These are phyloP conservation scores for Lophius piscatorius DNA, from an alignment of 2,113 vertebrate species.

Conservation along the genomic window DNA sequence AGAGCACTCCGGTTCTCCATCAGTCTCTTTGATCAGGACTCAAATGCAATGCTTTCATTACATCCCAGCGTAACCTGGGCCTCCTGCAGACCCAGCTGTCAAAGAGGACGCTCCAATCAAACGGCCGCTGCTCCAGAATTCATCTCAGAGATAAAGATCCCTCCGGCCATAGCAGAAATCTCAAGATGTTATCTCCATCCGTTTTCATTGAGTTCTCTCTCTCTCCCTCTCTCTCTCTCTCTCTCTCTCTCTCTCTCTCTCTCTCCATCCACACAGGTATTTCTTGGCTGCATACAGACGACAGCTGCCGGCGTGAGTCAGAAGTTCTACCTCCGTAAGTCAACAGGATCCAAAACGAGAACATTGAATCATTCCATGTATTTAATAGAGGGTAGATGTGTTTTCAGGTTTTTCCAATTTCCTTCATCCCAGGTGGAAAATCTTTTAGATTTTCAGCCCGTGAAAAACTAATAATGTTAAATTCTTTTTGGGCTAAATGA, in stretches of 20 bases:
- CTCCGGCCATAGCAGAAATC: constrained; percentile 51
- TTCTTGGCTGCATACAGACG: neutral
- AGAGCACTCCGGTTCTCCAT: too few relatives aligned
- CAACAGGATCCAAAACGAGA: constrained; percentile 29
- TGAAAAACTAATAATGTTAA: too few relatives aligned
- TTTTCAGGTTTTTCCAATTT: constrained; percentile 18
- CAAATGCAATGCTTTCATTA: neutral
- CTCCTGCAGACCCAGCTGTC: constrained; percentile 23
- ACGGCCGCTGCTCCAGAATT: constrained; percentile 37
- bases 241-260: too few relatives aligned
- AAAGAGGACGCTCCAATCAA: constrained; percentile 48
- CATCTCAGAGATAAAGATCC: constrained; percentile 62
- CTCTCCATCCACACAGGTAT: neutral
- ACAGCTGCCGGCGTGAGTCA: constrained; percentile 28
- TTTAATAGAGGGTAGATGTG: neutral
- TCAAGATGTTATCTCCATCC: constrained; percentile 56
- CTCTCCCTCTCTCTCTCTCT: constrained; percentile 30
- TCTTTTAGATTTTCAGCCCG: constrained; percentile 40
- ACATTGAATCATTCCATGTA: constrained; percentile 29
- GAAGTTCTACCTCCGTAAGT: constrained; percentile 14
- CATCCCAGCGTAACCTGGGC: neutral
- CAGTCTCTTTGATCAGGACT: neutral
- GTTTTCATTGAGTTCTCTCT: constrained; percentile 63
- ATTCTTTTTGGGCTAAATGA: too few relatives aligned
- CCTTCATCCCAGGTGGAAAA: constrained; percentile 18